Percentiles rank a stretch among this genome's conserved stretches.
Conservation (phyloP, 2,113 vertebrate species). For the Scomber japonicus region DNA sequence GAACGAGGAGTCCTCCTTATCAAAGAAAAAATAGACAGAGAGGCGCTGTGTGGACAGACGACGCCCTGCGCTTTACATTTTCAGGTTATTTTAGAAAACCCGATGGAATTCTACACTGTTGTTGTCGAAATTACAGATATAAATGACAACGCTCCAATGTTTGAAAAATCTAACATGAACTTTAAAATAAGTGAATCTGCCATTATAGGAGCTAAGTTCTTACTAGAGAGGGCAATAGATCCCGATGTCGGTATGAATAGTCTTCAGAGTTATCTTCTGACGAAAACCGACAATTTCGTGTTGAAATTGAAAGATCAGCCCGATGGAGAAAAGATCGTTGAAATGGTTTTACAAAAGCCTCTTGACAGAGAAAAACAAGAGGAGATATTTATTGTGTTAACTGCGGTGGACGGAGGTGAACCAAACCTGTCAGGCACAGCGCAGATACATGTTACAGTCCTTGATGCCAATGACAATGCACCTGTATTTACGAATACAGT, state of each 20-base stretch:
- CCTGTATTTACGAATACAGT: conserved; percentile 67
- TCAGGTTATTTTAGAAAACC: conserved; percentile 85
- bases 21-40: conserved; percentile 83
- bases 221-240: conserved; percentile 82
- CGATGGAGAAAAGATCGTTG: conserved; percentile 57
- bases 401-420: conserved; percentile 59
- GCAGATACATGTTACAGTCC: conserved; percentile 46
- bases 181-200: conserved; percentile 76
- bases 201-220: conserved; percentile 45
- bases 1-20: conserved; percentile 75
- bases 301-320: conserved; percentile 50
- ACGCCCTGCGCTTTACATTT: conserved; percentile 82
- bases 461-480: conserved; percentile 69
- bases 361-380: conserved; percentile 67
- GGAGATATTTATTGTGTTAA: conserved; percentile 55
- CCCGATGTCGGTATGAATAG: conserved; percentile 81
- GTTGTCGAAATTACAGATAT: conserved; percentile 79
- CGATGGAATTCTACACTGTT: conserved; percentile 80
- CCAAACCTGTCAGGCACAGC: conserved; percentile 52
- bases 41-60: conserved; percentile 77
- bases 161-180: conserved; percentile 73
- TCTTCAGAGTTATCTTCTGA: conserved; percentile 81
- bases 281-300: conserved; percentile 68
- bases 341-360: conserved; percentile 63
- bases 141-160: conserved; percentile 83